Evolutionary conservation across 1,140 invertebrate species (phyloP), one percentile per base, ranked within the genome.

Genomic region (Euborellia annulipes): DNA sequence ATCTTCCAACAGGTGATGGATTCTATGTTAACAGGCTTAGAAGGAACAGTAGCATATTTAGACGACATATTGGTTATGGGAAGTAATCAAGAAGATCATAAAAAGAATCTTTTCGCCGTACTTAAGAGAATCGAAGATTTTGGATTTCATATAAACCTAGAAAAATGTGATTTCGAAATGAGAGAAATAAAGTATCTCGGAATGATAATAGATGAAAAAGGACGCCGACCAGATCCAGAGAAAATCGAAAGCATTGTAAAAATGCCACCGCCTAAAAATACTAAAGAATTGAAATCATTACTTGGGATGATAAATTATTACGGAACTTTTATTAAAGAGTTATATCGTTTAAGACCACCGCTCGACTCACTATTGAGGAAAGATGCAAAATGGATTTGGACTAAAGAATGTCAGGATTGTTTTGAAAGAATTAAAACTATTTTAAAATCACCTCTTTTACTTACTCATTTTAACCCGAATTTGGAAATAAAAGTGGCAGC

Each of bases 281-380:
- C n/a, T 20, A 18, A 18, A 9, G 41, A 3, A 19, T 16, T 42
- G 17, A 14, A 20, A 14, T 43, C 51, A 36, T 58, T 62, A 17
- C 39, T 65, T 17, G 61, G 56, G 21, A 54, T 65, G 43, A 46
- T 63, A 0, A 66, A 51, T n/a, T 66, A 67, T 49, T 41, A 65
- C n/a, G 40, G 43, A n/a, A 62, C 55, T 49, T 65, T 58, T 52
- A 55, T 65, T 43, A 45, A 49, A 17, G 55, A 60, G 45, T 41
- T 59, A 38, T 44, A 56, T 17, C 23, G 54, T 14, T 9, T 50
- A 19, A 53, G 55, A 1, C 41, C 44, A 17, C 49, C 55, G 2
- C 32, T 63, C 6, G 54, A 52, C 47, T 14, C 49, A 9, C 49
- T 62, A 21, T 27, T 55, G 19, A 52, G 54, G 34, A 55, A 59